These are phyloP conservation scores for Acrobasis consociella DNA, from an alignment of 2,888 invertebrate genomes.

Conservation along the genomic window DNA sequence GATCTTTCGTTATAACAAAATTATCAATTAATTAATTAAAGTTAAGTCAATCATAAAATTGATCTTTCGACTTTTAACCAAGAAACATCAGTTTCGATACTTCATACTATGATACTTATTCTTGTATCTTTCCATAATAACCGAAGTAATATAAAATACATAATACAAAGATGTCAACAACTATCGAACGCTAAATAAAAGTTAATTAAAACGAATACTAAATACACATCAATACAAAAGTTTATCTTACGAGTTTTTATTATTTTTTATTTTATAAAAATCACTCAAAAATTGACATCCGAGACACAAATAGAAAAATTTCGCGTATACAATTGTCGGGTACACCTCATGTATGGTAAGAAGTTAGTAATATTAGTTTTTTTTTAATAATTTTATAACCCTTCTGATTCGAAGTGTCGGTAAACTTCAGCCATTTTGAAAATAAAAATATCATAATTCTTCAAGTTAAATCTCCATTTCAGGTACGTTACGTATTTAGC, in stretches of 20 bases:
- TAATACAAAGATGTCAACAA: conserved; percentile 12
- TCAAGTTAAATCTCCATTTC: no score
- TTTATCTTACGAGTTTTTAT: conserved; percentile 42
- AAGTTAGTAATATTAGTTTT: not conserved
- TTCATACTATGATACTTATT: not conserved
- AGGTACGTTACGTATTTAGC: no score
- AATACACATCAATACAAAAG: conserved; percentile 39
- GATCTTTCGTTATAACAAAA: no score
- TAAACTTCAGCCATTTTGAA: no score
- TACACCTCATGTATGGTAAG: not conserved
- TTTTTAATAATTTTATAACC: no score
- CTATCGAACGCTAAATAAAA: conserved; percentile 21
- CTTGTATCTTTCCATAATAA: not conserved
- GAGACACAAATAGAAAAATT: conserved; percentile 5
- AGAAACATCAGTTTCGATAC: no score
- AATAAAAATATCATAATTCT: no score
- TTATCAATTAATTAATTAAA: no score
- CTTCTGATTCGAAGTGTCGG: no score
- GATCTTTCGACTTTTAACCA: no score
- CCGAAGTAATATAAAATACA: not conserved
- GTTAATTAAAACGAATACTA: conserved; percentile 27
- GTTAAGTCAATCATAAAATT: no score
- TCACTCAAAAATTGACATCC: conserved; percentile 42
- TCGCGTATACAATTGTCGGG: conserved; percentile 1
- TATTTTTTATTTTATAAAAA: conserved; percentile 39